Evolutionary conservation across 2,113 vertebrate genomes (phyloP).

Genomic region (Jacana jacana): DNA sequence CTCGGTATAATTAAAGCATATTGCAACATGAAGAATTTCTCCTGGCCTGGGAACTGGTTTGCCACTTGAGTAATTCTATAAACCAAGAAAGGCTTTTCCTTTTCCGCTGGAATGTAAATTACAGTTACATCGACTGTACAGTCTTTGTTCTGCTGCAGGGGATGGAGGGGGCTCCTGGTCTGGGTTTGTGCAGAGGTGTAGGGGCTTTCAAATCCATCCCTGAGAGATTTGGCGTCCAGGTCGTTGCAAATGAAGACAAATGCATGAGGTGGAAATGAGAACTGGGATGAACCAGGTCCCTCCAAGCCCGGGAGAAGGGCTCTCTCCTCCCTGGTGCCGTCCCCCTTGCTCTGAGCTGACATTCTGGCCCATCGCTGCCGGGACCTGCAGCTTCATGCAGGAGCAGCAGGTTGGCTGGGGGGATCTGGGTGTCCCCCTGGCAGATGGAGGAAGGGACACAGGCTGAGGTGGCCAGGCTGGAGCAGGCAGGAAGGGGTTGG

Average conservation of each 20-base stretch:
- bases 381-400: accelerated
- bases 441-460: accelerated
- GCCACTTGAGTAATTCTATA: constrained; percentile 44
- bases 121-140: background rate
- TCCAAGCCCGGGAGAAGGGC: background rate
- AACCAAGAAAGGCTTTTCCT: constrained; percentile 5
- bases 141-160: constrained; percentile 1
- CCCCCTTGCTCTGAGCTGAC: background rate
- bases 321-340: accelerated
- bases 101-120: constrained; percentile 30
- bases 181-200: background rate
- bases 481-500: background rate
- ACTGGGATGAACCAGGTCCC: background rate
- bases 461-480: background rate
- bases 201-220: background rate
- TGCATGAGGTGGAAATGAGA: background rate
- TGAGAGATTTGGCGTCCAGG: background rate
- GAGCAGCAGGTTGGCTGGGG: accelerated
- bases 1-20: constrained; percentile 13
- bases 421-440: accelerated
- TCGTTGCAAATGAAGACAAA: accelerated
- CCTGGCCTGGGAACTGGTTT: constrained; percentile 36
- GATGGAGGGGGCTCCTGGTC: background rate
- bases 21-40: constrained; percentile 19
- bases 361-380: accelerated